Conservation (phyloP, 2,888 invertebrate species). For the Laspeyria flexula region DNA sequence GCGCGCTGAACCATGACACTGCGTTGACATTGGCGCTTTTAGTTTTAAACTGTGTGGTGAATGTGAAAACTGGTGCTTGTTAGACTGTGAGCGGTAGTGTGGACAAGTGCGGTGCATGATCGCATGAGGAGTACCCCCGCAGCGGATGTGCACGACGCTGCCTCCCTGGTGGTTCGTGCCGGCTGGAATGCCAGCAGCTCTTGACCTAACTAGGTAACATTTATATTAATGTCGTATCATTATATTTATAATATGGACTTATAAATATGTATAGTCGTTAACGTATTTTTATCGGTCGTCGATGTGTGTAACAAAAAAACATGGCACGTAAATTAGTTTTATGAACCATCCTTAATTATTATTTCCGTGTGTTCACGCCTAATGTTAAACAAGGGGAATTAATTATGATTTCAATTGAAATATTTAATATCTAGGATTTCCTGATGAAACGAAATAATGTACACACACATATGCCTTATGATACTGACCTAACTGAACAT, state of each 20-base stretch:
- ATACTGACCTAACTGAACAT: no score
- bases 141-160: conserved; percentile 84
- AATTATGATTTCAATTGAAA: conserved; percentile 44
- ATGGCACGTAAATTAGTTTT: conserved; percentile 28
- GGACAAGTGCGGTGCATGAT: conserved; percentile 54
- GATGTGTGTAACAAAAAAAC: conserved; percentile 16
- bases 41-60: conserved; percentile 64
- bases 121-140: conserved; percentile 60
- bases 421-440: conserved; percentile 39
- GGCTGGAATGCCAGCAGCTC: conserved; percentile 85
- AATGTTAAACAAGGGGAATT: conserved; percentile 42
- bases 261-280: conserved; percentile 11
- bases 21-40: conserved; percentile 70
- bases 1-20: conserved; percentile 76
- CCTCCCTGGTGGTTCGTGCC: conserved; percentile 76
- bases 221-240: conserved; percentile 20
- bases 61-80: conserved; percentile 64
- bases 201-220: conserved; percentile 83
- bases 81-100: conserved; percentile 43
- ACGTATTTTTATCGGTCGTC: conserved; percentile 10
- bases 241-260: conserved; percentile 15
- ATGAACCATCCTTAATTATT: conserved; percentile 40
- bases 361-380: conserved; percentile 51
- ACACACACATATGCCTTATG: neutral
- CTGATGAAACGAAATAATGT: conserved; percentile 24